Percentiles rank a stretch among this genome's conserved stretches.
Evolutionary conservation across 2,888 invertebrate species (phyloP).

Genomic region (Nomada goodeniana): DNA sequence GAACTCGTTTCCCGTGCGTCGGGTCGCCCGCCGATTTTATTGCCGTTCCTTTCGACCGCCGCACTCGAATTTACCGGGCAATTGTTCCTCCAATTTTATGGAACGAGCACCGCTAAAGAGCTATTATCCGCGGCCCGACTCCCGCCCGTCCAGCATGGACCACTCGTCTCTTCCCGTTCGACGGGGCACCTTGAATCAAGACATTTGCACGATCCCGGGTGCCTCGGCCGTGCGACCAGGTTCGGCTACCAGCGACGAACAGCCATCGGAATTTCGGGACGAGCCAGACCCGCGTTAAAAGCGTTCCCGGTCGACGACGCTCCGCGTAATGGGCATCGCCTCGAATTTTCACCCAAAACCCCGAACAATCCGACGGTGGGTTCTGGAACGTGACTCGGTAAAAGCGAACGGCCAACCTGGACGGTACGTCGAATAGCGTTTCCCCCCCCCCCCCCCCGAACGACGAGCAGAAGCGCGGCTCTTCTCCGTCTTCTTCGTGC

Average conservation of each 20-base stretch:
- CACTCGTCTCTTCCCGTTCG: neutral
- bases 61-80: conserved; percentile 57
- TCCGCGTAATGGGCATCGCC: neutral
- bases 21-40: conserved; percentile 52
- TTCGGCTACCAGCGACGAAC: no score
- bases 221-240: neutral
- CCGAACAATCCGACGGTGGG: conserved; percentile 4
- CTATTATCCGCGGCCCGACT: neutral
- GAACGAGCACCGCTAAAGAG: conserved; percentile 24
- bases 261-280: neutral
- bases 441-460: conserved; percentile 15
- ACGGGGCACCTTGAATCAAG: neutral
- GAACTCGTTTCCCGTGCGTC: conserved; percentile 30
- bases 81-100: conserved; percentile 56
- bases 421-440: conserved; percentile 37
- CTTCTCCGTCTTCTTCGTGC: conserved; percentile 23
- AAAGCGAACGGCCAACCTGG: conserved; percentile 7
- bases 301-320: neutral
- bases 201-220: no score
- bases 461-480: conserved; percentile 38
- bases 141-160: neutral
- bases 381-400: conserved; percentile 36
- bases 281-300: neutral
- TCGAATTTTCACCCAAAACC: neutral
- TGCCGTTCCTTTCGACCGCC: conserved; percentile 47